phyloP scores from a whole-genome alignment of 2,888 invertebrate species.

The Melipona bicolor region DNA sequence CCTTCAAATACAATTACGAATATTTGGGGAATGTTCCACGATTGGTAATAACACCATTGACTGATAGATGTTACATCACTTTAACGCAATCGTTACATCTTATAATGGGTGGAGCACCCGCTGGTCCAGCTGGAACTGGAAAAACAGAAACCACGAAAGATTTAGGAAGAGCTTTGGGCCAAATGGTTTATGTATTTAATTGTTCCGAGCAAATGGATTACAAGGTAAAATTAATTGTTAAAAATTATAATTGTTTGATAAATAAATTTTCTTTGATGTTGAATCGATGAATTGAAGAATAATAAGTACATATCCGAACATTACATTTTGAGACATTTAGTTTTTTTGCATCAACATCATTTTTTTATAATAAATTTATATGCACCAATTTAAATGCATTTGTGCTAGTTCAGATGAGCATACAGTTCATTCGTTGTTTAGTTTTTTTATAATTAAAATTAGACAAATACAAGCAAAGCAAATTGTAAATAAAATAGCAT shows the following conservation, averaged over 20 bases:
- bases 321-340: no score
- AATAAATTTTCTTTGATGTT: neutral
- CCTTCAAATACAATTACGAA: conserved; percentile 96
- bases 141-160: conserved; percentile 99
- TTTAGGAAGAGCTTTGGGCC: conserved; percentile 95
- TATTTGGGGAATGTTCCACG: conserved; percentile 97
- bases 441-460: no score
- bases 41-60: conserved; percentile 96
- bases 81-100: conserved; percentile 96
- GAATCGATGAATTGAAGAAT: no score
- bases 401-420: no score
- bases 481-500: no score
- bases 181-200: conserved; percentile 99
- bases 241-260: neutral
- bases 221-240: conserved; percentile 85
- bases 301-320: no score
- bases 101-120: conserved; percentile 98
- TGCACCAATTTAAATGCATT: no score
- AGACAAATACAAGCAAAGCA: no score
- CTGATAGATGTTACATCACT: conserved; percentile 98
- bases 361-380: no score
- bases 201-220: conserved; percentile 97
- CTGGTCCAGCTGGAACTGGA: conserved; percentile 97
- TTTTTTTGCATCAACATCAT: no score
- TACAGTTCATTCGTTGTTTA: no score